phyloP scores from a whole-genome alignment of 2,797 vertebrate genomes.

The Galago senegalensis region DNA sequence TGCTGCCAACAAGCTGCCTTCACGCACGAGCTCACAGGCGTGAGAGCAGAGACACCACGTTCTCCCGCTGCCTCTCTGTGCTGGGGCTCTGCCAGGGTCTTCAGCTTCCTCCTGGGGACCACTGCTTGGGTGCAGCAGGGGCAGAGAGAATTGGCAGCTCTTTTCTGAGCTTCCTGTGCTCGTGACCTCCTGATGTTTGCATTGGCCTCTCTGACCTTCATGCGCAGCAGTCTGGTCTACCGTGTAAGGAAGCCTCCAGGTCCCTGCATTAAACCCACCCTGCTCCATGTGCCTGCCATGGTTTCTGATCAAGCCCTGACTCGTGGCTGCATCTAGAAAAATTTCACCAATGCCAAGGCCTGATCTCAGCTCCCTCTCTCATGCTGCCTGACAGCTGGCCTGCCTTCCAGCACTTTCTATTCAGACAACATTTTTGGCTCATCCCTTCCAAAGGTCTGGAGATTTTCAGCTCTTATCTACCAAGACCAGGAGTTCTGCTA shows the following conservation, averaged over 20 bases:
- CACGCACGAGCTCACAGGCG: too few relatives aligned
- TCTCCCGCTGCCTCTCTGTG: neutral
- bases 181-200: rapidly evolving
- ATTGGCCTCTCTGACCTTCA: neutral
- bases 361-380: too few relatives aligned
- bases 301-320: neutral
- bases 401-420: rapidly evolving
- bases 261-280: neutral
- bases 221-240: neutral
- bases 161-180: rapidly evolving
- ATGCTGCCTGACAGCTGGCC: rapidly evolving
- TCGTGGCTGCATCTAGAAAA: rapidly evolving
- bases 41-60: rapidly evolving
- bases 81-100: too few relatives aligned
- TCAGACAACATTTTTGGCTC: neutral
- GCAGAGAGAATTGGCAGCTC: rapidly evolving
- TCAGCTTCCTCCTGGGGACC: too few relatives aligned
- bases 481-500: neutral
- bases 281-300: neutral
- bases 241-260: neutral
- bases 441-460: rapidly evolving
- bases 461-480: neutral
- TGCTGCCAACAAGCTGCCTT: neutral
- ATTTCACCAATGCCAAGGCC: rapidly evolving
- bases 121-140: neutral